Evolutionary conservation across 2,888 invertebrate genomes (phyloP), one percentile per base, ranked within the genome.

Genomic region (Pharmacophagus antenor): DNA sequence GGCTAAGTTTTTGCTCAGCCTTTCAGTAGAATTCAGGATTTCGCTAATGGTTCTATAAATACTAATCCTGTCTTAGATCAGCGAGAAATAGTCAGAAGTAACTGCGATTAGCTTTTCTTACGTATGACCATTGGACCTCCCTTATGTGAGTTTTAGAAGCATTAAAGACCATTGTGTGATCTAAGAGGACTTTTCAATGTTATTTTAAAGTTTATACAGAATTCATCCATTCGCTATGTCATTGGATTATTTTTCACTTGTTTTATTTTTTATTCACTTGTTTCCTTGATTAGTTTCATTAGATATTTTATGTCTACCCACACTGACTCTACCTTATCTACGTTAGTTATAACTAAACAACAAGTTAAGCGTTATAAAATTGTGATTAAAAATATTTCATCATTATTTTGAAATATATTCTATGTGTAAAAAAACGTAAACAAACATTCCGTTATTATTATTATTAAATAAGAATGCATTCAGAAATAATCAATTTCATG

Each of bases 51-150:
- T 44, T 18, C 23, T 25, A 25, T 44, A 23, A 53, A 44, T 17
- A 55, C 22, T 47, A 31, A 31, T 55, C 31, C 22, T 20, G 47
- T 27, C 46, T 55, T 47, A 49, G 50, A n/a, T 8, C n/a, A 49
- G 50, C 46, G 31, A 58, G 12, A 31, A 44, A 58, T 58, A 42
- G 46, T 10, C 46, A 52, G 51, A 15, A 23, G 31, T 21, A 18
- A 12, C 46, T 31, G 51, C 58, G 46, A 46, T 51, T 52, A 51
- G 46, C 46, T 46, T 57, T 44, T 50, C 46, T 53, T 44, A 3
- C 37, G n/a, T 46, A 20, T 58, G 51, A 21, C 25, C 50, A 46
- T 54, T 54, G 46, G 23, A 53, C 1, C 25, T 12, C 25, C 44
- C 44, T 54, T 41, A 44, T 15, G n/a, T 42, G 18, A 42, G 12